phyloP scores from a whole-genome alignment of 2,888 invertebrate genomes.

The Drosophila monieri region DNA sequence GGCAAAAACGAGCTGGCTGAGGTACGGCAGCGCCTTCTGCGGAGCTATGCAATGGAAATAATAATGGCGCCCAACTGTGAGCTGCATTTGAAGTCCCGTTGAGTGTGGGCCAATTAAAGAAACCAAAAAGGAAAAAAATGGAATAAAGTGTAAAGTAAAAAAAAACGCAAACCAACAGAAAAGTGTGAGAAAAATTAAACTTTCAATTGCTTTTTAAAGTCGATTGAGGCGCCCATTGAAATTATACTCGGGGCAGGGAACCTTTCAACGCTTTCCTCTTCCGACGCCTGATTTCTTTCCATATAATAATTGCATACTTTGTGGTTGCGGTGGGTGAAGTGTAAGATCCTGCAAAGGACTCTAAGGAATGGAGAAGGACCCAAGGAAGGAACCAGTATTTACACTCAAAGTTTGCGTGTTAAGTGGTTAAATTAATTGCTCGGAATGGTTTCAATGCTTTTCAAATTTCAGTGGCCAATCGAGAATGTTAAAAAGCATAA shows the following conservation, averaged over 20 bases:
- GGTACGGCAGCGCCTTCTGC: conserved; percentile 17
- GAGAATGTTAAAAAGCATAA: conserved; percentile 11
- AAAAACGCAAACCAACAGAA: conserved; percentile 17
- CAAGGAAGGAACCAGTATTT: conserved; percentile 61
- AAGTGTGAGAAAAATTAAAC: conserved; percentile 32
- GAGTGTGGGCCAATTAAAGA: conserved; percentile 69
- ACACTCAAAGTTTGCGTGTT: conserved; percentile 76
- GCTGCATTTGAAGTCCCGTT: conserved; percentile 57
- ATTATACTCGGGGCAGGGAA: conserved; percentile 34
- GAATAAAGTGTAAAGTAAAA: background rate
- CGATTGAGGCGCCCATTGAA: conserved; percentile 67
- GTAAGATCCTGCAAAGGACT: conserved; percentile 21
- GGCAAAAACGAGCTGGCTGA: conserved; percentile 22
- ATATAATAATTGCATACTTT: conserved; percentile 72
- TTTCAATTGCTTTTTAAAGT: conserved; percentile 69
- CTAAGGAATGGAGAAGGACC: conserved; percentile 1
- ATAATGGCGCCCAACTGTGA: conserved; percentile 44
- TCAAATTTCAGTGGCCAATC: conserved; percentile 42
- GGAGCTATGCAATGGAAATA: conserved; percentile 56
- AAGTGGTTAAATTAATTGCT: conserved; percentile 76
- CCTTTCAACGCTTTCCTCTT: conserved; percentile 16
- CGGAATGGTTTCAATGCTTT: conserved; percentile 68
- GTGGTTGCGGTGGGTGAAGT: conserved; percentile 47
- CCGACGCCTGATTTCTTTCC: conserved; percentile 62
- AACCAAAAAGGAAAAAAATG: conserved; percentile 26